Evolutionary conservation across 2,113 vertebrate genomes (phyloP).

Genomic region (Sturnira hondurensis): DNA sequence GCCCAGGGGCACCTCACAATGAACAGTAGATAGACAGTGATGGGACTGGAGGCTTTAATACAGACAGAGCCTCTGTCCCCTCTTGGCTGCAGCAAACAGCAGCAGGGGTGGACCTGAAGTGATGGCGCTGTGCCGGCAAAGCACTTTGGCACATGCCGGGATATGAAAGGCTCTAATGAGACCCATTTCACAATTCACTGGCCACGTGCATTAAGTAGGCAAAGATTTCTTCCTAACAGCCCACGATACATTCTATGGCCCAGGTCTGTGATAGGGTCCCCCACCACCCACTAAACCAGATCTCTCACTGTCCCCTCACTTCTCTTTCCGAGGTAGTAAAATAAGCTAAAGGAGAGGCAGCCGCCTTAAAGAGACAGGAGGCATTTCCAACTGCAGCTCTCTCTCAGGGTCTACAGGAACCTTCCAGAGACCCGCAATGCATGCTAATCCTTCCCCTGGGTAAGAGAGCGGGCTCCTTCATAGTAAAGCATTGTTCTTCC

Average conservation of each 20-base stretch:
- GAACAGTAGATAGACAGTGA: conserved; percentile 67
- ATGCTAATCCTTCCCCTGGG: conserved; percentile 71
- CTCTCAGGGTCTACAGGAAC: conserved; percentile 55
- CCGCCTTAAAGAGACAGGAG: conserved; percentile 49
- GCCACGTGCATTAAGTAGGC: conserved; percentile 66
- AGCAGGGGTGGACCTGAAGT: conserved; percentile 67
- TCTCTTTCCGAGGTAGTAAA: not conserved
- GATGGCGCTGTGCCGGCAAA: conserved; percentile 67
- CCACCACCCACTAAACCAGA: not conserved
- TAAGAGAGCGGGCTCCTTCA: conserved; percentile 57
- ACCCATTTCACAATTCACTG: conserved; percentile 73
- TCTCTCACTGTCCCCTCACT: not conserved
- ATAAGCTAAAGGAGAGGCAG: not conserved
- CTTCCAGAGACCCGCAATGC: conserved; percentile 59
- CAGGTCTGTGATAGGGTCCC: not conserved
- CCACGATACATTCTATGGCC: not conserved
- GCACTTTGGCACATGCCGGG: conserved; percentile 74
- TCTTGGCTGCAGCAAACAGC: conserved; percentile 56
- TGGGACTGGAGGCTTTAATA: conserved; percentile 27
- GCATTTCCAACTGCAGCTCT: conserved; percentile 28
- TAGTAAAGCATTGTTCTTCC: conserved; percentile 75
- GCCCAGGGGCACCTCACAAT: conserved; percentile 59
- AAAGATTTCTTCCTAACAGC: conserved; percentile 47
- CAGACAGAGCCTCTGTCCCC: conserved; percentile 71
- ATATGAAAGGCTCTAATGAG: conserved; percentile 74